Percentiles rank a stretch among this genome's conserved stretches.
phyloP scores from a whole-genome alignment of 2,888 invertebrate species.

The Sarcophaga variegata region DNA sequence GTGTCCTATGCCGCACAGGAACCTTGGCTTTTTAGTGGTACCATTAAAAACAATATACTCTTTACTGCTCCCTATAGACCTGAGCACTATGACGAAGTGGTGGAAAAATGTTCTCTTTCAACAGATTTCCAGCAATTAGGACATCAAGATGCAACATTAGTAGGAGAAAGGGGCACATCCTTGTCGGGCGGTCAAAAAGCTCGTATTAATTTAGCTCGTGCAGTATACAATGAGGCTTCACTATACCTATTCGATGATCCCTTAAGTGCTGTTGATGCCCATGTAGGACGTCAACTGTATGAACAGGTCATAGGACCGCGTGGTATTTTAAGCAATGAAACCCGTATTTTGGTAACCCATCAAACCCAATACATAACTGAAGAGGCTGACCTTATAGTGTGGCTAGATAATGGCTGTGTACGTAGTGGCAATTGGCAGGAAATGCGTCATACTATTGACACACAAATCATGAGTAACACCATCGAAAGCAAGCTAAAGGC shows the following conservation, averaged over 20 bases:
- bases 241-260: constrained; percentile 92
- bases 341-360: constrained; percentile 89
- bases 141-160: constrained; percentile 86
- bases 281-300: constrained; percentile 89
- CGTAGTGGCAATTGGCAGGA: constrained; percentile 82
- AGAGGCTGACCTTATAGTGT: constrained; percentile 84
- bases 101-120: constrained; percentile 78
- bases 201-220: constrained; percentile 87
- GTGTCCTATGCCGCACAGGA: constrained; percentile 87
- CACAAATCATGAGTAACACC: constrained; percentile 73
- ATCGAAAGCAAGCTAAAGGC: background rate
- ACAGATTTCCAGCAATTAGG: constrained; percentile 84
- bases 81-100: constrained; percentile 85
- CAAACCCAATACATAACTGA: constrained; percentile 87
- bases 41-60: constrained; percentile 88
- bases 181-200: constrained; percentile 91
- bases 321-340: constrained; percentile 84
- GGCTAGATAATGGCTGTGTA: constrained; percentile 84
- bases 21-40: constrained; percentile 86
- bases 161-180: constrained; percentile 88
- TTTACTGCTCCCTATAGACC: constrained; percentile 86
- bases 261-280: constrained; percentile 89
- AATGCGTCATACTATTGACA: constrained; percentile 74
- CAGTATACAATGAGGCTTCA: constrained; percentile 87
- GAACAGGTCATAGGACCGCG: constrained; percentile 86